Conservation (phyloP, 1,140 invertebrate genomes). For the Plutomurus gul region DNA sequence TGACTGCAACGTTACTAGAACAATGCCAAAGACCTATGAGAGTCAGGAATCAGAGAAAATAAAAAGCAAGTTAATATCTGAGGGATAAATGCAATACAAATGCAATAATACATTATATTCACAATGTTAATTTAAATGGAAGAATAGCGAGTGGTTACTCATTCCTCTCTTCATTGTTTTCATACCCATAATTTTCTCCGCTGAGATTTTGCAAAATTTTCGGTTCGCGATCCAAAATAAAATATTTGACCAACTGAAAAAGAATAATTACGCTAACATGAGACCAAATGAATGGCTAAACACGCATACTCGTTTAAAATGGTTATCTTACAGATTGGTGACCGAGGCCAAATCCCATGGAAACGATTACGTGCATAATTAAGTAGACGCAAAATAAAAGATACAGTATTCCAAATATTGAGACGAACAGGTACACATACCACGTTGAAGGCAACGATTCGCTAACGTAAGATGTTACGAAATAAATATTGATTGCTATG, state of each 20-base stretch:
- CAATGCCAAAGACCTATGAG: slow-evolving; percentile 20
- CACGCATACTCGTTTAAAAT: no score
- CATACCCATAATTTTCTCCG: slow-evolving; percentile 51
- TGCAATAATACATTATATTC: background rate
- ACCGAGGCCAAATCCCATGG: slow-evolving; percentile 63
- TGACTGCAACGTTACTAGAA: slow-evolving; percentile 17
- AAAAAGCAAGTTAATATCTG: slow-evolving; percentile 20
- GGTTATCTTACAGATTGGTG: background rate
- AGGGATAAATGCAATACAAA: background rate
- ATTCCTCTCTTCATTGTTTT: slow-evolving; percentile 12
- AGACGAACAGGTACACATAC: slow-evolving; percentile 63
- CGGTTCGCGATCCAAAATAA: slow-evolving; percentile 33
- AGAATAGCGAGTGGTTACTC: background rate
- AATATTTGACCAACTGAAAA: background rate
- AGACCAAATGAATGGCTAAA: no score
- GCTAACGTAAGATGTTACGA: slow-evolving; percentile 70
- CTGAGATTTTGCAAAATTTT: slow-evolving; percentile 32
- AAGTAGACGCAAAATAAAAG: slow-evolving; percentile 73
- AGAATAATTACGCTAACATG: background rate
- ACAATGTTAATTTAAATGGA: background rate
- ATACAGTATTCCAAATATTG: slow-evolving; percentile 68
- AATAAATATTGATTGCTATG: slow-evolving; percentile 81
- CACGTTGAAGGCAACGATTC: slow-evolving; percentile 60
- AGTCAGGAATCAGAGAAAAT: background rate
- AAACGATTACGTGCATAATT: slow-evolving; percentile 68